These are phyloP conservation scores for Schizopygopsis pylzovi DNA, from an alignment of 2,797 vertebrate species.

Conservation along the genomic window DNA sequence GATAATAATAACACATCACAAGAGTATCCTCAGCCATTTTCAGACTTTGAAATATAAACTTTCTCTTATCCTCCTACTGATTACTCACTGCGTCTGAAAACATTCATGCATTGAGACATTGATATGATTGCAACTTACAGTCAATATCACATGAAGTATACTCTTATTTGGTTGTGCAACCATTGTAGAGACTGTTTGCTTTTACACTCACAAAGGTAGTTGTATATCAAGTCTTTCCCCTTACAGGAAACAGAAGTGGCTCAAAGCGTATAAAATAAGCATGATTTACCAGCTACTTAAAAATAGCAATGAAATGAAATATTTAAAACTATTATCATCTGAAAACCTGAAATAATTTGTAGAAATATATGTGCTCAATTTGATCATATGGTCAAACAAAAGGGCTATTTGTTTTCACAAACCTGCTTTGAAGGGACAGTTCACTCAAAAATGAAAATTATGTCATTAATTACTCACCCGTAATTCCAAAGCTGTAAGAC, in stretches of 20 bases:
- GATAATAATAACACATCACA: neutral
- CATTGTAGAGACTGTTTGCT: neutral
- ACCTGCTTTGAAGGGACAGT: neutral
- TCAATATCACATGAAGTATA: neutral
- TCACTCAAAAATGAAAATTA: neutral
- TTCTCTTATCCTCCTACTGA: neutral
- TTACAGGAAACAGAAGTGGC: constrained; percentile 1
- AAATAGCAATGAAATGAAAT: neutral
- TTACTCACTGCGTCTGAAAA: neutral
- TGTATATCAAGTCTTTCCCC: neutral
- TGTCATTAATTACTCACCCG: neutral
- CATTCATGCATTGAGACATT: neutral
- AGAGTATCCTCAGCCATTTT: neutral
- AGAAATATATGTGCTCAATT: neutral
- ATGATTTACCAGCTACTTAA: neutral
- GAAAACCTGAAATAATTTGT: neutral
- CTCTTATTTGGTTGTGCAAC: neutral
- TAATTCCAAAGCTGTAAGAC: too few relatives aligned
- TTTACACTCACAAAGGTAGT: neutral
- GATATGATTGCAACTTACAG: neutral
- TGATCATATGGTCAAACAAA: neutral
- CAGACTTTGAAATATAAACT: neutral
- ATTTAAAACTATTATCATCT: neutral
- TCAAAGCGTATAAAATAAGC: neutral
- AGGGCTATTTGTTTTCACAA: neutral